Evolutionary conservation across 2,797 vertebrate species (phyloP), one percentile per base, ranked within the genome.

Genomic region (Lycodopsis pacificus): DNA sequence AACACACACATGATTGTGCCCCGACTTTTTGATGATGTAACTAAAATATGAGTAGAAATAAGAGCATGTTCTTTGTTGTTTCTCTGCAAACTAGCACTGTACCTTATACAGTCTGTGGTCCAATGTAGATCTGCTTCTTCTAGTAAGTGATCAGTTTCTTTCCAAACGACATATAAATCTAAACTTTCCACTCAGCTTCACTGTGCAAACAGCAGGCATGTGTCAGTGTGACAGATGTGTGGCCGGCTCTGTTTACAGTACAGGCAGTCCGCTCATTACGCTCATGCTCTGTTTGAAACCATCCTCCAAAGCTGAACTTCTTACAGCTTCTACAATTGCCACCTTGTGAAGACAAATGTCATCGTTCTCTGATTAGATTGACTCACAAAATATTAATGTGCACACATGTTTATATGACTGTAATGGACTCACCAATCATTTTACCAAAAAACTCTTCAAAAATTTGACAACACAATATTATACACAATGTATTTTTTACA

Each of bases 191-290:
- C 81, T 88, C 76, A 69, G 80, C 79, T 78, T 86, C 70, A 56
- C 73, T 86, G 75, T 62, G 73, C 83, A 87, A 88, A 86, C 84
- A 87, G 82, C 61, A 70, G 80, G 61, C 67, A 12, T 44, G 79
- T 80, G 89, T 79, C 65, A 78, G 80, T 40, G 78, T 76, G 79
- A 92, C 86, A 89, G 83, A 91, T 90, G 86, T 85, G 83, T 75
- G 77, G 71, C 78, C 32, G 27, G 44, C 73, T 86, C 63, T 89
- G 89, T 94, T 92, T 93, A 94, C 83, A 87, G 85, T 71, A 89
- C 83, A 81, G 53, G 5, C 73, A 59, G 86, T 76, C 49, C 65
- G 68, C 53, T 79, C 79, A 71, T 87, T 83, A 82, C 40, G 61
- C 80, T 62, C 19, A 7, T 15, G 49, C 66, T 78, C 59, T 67